Conservation (phyloP, 64 coral and sea anemone genomes). For the Stichodactyla helianthus region DNA sequence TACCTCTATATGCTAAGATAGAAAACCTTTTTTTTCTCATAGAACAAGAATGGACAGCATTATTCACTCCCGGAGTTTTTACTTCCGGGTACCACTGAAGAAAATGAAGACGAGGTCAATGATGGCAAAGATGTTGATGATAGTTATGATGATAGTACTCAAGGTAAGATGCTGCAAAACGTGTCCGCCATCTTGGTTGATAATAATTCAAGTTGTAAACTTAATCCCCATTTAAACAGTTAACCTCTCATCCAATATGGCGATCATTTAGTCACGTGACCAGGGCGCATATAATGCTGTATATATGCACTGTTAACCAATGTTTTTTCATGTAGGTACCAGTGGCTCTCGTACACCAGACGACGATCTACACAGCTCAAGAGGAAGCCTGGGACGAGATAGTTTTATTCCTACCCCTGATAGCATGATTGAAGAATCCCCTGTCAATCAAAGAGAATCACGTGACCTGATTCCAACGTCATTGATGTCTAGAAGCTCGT, state of each 20-base stretch:
- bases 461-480: slow-evolving; percentile 5
- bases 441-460: not conserved
- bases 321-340: not conserved
- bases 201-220: too few species aligned
- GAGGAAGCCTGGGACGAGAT: slow-evolving; percentile 12
- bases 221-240: too few species aligned
- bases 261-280: not conserved
- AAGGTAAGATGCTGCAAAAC: slow-evolving; percentile 22
- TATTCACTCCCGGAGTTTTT: slow-evolving; percentile 48
- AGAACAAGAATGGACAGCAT: not conserved
- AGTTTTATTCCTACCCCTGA: not conserved
- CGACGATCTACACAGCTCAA: slow-evolving; percentile 35
- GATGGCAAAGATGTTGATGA: slow-evolving; percentile 47
- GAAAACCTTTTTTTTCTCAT: not conserved
- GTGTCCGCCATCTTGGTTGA: not conserved
- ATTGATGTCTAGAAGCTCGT: slow-evolving; percentile 31
- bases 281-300: not conserved
- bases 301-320: not conserved
- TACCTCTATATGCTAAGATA: not conserved
- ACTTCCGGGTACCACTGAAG: slow-evolving; percentile 13
- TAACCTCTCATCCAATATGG: too few species aligned
- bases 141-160: slow-evolving; percentile 48
- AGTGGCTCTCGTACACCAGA: slow-evolving; percentile 61
- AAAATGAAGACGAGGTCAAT: slow-evolving; percentile 3
- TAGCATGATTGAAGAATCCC: not conserved